Conservation (phyloP, 2,797 vertebrate genomes). For the Odontamblyopus rebecca region DNA sequence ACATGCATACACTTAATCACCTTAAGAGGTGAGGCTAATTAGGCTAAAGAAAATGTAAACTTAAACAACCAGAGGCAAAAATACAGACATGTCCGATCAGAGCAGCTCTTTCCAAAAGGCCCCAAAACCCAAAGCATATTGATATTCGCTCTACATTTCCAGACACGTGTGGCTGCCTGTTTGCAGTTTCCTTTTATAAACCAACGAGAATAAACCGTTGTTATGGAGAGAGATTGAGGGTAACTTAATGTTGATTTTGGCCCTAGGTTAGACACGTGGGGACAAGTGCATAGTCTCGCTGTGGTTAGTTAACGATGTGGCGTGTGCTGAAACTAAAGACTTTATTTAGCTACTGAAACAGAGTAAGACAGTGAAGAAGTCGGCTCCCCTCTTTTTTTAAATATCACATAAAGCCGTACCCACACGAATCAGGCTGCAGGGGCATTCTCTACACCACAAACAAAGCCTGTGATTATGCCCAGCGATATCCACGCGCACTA, state of each 20-base stretch:
- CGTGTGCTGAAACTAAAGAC: slow-evolving; percentile 44
- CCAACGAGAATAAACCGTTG: slow-evolving; percentile 48
- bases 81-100: slow-evolving; percentile 30
- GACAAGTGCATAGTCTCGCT: slow-evolving; percentile 47
- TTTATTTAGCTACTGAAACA: slow-evolving; percentile 56
- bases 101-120: slow-evolving; percentile 47
- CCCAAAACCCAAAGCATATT: slow-evolving; percentile 46
- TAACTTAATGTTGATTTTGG: slow-evolving; percentile 63
- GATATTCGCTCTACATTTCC: slow-evolving; percentile 35
- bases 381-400: slow-evolving; percentile 23
- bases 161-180: slow-evolving; percentile 45
- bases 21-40: no score
- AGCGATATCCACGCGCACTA: slow-evolving; percentile 19
- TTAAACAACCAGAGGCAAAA: not conserved
- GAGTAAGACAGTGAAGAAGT: slow-evolving; percentile 49
- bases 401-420: slow-evolving; percentile 43
- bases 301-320: slow-evolving; percentile 66
- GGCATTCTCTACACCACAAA: slow-evolving; percentile 45
- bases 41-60: not conserved
- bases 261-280: slow-evolving; percentile 52
- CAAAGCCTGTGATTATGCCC: slow-evolving; percentile 65
- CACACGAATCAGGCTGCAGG: slow-evolving; percentile 20
- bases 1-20: no score
- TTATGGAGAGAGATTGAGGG: slow-evolving; percentile 61
- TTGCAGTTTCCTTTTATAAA: slow-evolving; percentile 56